These are phyloP conservation scores for Nemopilema nomurai DNA, from an alignment of 30 jellyfish, hydroid and myxozoan species.

Conservation along the genomic window DNA sequence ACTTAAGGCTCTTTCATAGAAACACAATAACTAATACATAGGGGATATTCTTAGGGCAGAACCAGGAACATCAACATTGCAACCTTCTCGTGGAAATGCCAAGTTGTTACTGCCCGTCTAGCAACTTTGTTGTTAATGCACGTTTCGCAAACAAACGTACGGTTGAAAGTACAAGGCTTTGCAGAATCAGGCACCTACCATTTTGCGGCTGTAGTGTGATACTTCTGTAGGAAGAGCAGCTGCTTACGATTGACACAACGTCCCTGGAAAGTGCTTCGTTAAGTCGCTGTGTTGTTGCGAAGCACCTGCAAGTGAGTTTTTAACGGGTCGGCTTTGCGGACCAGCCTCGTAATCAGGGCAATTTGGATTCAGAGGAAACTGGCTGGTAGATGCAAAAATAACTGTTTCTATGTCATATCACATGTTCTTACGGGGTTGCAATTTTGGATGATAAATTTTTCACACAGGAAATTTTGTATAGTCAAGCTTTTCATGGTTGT, in stretches of 20 bases:
- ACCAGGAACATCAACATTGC: no score
- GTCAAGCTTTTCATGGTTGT: no score
- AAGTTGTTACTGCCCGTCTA: no score
- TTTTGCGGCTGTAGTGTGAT: background rate
- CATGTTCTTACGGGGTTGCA: no score
- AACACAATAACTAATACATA: no score
- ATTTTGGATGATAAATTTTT: no score
- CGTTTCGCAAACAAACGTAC: background rate
- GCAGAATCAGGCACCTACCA: background rate
- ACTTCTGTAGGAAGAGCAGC: background rate
- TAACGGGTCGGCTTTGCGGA: slow-evolving; percentile 10
- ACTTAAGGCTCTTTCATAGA: background rate
- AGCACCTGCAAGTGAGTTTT: background rate
- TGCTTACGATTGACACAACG: background rate
- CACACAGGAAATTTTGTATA: no score
- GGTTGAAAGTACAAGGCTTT: background rate
- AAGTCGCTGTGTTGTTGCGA: background rate
- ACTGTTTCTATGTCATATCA: no score
- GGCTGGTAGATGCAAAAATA: no score
- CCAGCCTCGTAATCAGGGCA: slow-evolving; percentile 14
- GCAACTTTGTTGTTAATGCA: background rate
- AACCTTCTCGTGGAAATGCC: no score
- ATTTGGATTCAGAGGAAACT: no score
- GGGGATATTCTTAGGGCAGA: no score
- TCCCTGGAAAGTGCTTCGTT: background rate